A percentile compares a stretch with the other conserved stretches of the same genome.
phyloP scores from a whole-genome alignment of 92 coral and sea anemone species.

The Bergia puertoricense region DNA sequence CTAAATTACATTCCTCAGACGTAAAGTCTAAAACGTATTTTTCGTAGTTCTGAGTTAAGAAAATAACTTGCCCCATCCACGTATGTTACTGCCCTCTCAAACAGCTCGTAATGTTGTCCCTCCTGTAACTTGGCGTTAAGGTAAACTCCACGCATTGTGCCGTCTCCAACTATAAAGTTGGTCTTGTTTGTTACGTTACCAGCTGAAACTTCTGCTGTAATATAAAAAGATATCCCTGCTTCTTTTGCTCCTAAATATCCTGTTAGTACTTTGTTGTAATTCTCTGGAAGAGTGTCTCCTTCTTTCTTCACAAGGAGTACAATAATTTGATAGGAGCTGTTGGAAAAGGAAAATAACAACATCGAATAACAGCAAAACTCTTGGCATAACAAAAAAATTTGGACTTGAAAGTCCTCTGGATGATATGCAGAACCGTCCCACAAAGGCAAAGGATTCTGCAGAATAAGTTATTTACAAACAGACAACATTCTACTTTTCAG shows the following conservation, averaged over 20 bases:
- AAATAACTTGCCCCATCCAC: too few relatives aligned
- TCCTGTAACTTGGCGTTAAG: not conserved
- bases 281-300: not conserved
- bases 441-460: too few relatives aligned
- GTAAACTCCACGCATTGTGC: not conserved
- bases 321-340: not conserved
- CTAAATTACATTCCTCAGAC: too few relatives aligned
- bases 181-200: not conserved
- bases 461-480: too few relatives aligned
- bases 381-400: not conserved
- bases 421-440: not conserved
- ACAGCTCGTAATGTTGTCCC: too few relatives aligned
- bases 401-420: not conserved
- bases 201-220: not conserved
- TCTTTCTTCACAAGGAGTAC: not conserved
- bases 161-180: constrained; percentile 1
- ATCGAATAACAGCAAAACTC: not conserved
- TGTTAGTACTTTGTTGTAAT: not conserved
- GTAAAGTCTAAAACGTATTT: too few relatives aligned
- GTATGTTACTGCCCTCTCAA: too few relatives aligned
- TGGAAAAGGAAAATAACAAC: not conserved
- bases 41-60: too few relatives aligned
- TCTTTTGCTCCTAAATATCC: not conserved
- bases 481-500: too few relatives aligned
- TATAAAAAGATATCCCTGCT: not conserved